phyloP scores from a whole-genome alignment of 2,888 invertebrate species.

The Arctia plantaginis region DNA sequence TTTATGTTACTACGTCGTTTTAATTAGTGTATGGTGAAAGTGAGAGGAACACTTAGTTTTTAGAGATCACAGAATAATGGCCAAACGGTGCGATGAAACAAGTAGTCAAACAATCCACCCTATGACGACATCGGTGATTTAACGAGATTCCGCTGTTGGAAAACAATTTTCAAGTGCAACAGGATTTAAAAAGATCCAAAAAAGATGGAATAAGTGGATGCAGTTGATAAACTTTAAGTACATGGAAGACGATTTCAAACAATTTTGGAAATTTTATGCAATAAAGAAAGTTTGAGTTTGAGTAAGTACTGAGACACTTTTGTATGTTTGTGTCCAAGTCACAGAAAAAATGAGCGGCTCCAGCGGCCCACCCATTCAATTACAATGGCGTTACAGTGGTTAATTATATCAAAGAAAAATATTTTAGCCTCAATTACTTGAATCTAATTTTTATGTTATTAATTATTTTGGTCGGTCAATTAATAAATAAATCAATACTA shows the following conservation, averaged over 20 bases:
- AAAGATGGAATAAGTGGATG: too few species aligned
- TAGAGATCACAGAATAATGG: not conserved
- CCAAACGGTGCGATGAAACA: not conserved
- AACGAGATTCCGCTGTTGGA: not conserved
- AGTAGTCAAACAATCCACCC: not conserved
- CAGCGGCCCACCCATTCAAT: too few species aligned
- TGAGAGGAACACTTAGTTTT: not conserved
- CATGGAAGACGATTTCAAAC: too few species aligned
- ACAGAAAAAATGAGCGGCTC: too few species aligned
- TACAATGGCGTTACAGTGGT: too few species aligned
- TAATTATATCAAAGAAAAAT: not conserved
- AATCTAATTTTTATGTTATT: not conserved
- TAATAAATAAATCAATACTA: not conserved
- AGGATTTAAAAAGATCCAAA: not conserved
- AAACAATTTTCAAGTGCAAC: not conserved
- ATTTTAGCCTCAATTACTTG: not conserved
- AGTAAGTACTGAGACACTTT: too few species aligned
- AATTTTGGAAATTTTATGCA: too few species aligned
- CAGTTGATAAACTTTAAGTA: too few species aligned
- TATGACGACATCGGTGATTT: not conserved
- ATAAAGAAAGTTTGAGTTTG: too few species aligned
- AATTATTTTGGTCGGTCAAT: not conserved
- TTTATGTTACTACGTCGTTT: not conserved
- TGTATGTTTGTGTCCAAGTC: too few species aligned
- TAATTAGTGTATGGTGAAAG: not conserved